phyloP scores from a whole-genome alignment of 2,113 vertebrate species.

The Brachyistius frenatus region DNA sequence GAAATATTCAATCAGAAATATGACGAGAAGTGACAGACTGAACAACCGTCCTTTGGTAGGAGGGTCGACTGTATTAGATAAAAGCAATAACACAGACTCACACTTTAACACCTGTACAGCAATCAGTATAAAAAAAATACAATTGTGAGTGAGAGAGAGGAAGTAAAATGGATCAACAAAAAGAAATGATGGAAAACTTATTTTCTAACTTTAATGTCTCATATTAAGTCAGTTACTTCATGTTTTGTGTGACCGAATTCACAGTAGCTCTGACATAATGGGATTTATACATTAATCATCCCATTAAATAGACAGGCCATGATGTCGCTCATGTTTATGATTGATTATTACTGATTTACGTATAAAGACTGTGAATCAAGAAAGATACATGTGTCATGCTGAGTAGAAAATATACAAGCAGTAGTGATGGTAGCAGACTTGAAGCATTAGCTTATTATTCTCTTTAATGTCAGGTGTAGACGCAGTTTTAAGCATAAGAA shows the following conservation, averaged over 20 bases:
- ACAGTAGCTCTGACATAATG: background rate
- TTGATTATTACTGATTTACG: conserved; percentile 14
- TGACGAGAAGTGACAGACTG: conserved; percentile 33
- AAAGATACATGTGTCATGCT: conserved; percentile 47
- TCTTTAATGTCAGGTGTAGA: conserved; percentile 57
- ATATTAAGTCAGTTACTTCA: background rate
- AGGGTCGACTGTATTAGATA: background rate
- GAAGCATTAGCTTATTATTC: conserved; percentile 52
- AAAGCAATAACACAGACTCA: conserved; percentile 67
- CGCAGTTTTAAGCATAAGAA: conserved; percentile 53
- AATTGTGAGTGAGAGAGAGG: background rate
- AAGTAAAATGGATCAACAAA: conserved; percentile 1
- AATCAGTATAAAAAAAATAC: background rate
- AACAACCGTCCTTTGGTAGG: conserved; percentile 52
- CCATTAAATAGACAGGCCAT: conserved; percentile 6
- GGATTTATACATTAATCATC: conserved; percentile 11
- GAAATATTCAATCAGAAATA: conserved; percentile 19
- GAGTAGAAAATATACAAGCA: conserved; percentile 66
- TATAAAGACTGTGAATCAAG: conserved; percentile 47
- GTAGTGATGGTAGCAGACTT: conserved; percentile 66
- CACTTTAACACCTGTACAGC: conserved; percentile 2
- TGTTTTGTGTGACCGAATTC: background rate
- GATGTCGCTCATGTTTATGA: conserved; percentile 9
- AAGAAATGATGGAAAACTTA: conserved; percentile 9
- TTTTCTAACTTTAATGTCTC: conserved; percentile 15